Percentiles rank a stretch among this genome's conserved stretches.
Evolutionary conservation across 2,797 vertebrate genomes (phyloP).

Genomic region (Denticeps clupeoides): DNA sequence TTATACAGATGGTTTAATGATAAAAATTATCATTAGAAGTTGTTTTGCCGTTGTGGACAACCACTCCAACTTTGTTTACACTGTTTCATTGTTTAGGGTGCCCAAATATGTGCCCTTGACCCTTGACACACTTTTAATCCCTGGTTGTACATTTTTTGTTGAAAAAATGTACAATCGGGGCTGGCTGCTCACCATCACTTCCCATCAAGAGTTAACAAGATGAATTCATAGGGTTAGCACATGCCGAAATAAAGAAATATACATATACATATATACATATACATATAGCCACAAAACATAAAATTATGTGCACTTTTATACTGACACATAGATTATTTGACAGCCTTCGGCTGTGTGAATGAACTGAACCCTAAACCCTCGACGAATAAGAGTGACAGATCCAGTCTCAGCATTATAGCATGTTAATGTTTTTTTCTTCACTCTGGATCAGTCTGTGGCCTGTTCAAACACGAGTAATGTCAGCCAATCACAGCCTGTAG

Average conservation of each 20-base stretch:
- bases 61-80: no score
- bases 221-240: background rate
- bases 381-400: background rate
- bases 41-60: no score
- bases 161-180: no score
- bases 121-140: no score
- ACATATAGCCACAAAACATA: constrained; percentile 6
- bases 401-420: background rate
- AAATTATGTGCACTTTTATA: background rate
- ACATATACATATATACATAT: background rate
- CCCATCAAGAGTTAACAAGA: no score
- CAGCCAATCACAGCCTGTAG: background rate
- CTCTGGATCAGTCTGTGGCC: background rate
- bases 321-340: background rate
- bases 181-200: no score
- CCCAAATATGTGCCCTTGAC: no score
- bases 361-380: background rate
- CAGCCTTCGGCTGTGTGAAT: no score
- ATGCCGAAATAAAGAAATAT: constrained; percentile 7
- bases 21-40: no score
- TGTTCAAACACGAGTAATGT: background rate
- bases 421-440: background rate
- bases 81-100: no score
- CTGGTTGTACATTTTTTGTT: no score
- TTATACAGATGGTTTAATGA: no score